Conservation (phyloP, 2,888 invertebrate species). For the Agriopis aurantiaria region DNA sequence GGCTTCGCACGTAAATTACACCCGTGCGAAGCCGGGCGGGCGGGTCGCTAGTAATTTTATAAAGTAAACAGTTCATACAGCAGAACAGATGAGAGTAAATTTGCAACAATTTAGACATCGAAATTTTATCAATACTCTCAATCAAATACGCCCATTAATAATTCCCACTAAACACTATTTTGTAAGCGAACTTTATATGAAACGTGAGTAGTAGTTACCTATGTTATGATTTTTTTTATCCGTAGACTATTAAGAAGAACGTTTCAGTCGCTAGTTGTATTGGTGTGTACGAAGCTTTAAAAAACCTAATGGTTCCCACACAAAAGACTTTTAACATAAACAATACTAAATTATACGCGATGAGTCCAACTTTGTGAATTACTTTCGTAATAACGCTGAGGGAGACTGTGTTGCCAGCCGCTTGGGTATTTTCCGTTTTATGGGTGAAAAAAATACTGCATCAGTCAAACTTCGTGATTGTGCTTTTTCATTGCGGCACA, state of each 20-base stretch:
- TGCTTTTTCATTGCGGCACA: background rate
- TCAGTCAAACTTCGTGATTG: constrained; percentile 2
- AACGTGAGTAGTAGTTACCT: no score
- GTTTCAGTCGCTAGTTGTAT: constrained; percentile 2
- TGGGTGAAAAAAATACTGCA: constrained; percentile 3
- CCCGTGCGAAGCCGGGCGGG: no score
- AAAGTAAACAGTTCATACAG: no score
- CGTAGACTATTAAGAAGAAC: background rate
- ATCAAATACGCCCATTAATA: no score
- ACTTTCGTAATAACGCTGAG: constrained; percentile 40
- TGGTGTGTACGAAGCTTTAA: constrained; percentile 33
- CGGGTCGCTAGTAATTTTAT: no score
- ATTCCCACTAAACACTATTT: no score
- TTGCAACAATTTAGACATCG: no score
- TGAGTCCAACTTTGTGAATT: constrained; percentile 45
- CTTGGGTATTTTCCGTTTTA: constrained; percentile 17
- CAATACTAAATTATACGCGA: constrained; percentile 46
- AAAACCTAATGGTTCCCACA: constrained; percentile 44
- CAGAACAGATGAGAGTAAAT: no score
- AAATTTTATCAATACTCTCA: no score
- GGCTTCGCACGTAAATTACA: no score
- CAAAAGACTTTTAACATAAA: constrained; percentile 49
- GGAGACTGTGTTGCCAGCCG: constrained; percentile 28
- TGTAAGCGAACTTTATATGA: no score
- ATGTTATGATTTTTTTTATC: no score